Percentiles rank a stretch among this genome's conserved stretches.
phyloP scores from a whole-genome alignment of 92 coral and sea anemone species.

The Siderastrea radians region DNA sequence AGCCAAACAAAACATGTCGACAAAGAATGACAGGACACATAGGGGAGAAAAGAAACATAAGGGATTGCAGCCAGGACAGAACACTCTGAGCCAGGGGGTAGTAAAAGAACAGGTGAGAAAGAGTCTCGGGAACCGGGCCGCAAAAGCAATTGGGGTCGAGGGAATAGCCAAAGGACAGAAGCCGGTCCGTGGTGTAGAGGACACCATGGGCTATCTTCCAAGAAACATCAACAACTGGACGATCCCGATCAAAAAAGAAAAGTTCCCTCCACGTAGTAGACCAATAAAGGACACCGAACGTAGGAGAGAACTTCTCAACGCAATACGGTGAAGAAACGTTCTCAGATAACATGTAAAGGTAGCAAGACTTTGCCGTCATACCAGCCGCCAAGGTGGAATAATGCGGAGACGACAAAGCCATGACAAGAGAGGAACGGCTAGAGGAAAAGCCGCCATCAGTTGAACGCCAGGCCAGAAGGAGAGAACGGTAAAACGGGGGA shows the following conservation, averaged over 20 bases:
- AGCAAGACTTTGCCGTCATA: not conserved
- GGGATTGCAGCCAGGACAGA: not conserved
- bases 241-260: slow-evolving; percentile 6
- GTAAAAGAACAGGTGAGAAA: not conserved
- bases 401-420: no score
- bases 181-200: slow-evolving; percentile 34
- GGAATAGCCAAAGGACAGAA: not conserved
- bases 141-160: not conserved
- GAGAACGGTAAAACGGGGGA: no score
- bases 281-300: not conserved
- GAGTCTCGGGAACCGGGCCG: not conserved
- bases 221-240: not conserved
- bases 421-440: no score
- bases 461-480: no score
- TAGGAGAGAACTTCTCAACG: not conserved
- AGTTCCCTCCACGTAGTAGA: slow-evolving; percentile 29
- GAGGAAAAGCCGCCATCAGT: no score
- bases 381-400: not conserved
- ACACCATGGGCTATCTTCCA: slow-evolving; percentile 36
- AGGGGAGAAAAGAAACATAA: not conserved
- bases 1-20: not conserved
- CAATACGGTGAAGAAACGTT: not conserved
- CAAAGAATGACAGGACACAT: not conserved
- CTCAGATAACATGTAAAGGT: not conserved
- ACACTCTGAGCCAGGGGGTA: not conserved